Base-by-base conservation (phyloP, 2,888 invertebrate genomes). In the Lasioglossum zephyrum region DNA sequence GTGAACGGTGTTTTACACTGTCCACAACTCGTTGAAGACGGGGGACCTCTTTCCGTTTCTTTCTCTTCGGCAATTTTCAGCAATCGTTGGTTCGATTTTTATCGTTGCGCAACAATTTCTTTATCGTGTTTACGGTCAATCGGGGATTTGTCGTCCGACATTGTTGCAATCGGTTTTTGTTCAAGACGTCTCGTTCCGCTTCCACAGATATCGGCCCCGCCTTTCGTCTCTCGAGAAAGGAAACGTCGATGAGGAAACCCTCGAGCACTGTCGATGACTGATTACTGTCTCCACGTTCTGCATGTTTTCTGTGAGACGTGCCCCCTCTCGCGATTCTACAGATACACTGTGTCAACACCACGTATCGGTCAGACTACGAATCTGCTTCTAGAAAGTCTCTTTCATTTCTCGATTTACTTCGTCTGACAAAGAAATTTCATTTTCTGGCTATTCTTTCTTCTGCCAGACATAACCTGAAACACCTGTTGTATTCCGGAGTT, bases 61-160 rank as follows among this genome's bases (percentile, higher is more conserved):
- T 53, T 53, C 22, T 9, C 22, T 9, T 53, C 53, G n/a, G 53
- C 9, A 53, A 53, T 53, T 53, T 53, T 53, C 53, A 53, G 53
- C 47, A 53, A 53, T 53, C 53, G 53, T 9, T 22, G 53, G 53
- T n/a, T 22, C 3, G 73, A 41, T 16, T 57, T 47, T 79, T n/a
- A 13, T 73, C 75, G 78, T 83, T 83, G 49, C 31, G 72, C 75
- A 76, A 82, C 74, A 22, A 36, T n/a, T 83, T 76, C 75, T 73
- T 57, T 39, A 66, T 41, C 13, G 57, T 36, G 60, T 26, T 31
- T 16, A 2, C 49, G 22, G 57, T 74, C 72, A 78, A 72, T 74
- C 31, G 41, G 16, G 36, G n/a, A 57, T 70, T 81, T 74, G 49
- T 60, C 57, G 53, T 47, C 36, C 36, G 18, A 81, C 22, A 44